A percentile compares a stretch with the other conserved stretches of the same genome.
These are phyloP conservation scores for Chromobotia macracanthus DNA, from an alignment of 2,797 vertebrate genomes.

Conservation along the genomic window DNA sequence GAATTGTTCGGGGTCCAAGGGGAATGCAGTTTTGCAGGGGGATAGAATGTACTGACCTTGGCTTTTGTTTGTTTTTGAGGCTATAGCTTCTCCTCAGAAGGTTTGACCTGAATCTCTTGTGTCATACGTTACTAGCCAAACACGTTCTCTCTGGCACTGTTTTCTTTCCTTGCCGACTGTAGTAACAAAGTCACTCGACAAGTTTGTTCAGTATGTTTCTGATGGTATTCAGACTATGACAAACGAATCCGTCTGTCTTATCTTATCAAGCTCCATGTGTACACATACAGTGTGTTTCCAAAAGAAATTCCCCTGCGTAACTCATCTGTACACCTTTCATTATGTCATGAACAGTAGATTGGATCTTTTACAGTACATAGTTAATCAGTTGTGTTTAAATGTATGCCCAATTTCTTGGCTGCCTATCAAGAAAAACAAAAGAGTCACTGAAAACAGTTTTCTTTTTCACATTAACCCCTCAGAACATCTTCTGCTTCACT, in stretches of 20 bases:
- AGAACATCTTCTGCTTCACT: too few species aligned
- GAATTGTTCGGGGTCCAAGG: not conserved
- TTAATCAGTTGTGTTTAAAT: not conserved
- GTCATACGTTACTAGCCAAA: conserved; percentile 21
- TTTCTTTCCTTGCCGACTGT: not conserved
- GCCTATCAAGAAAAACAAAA: not conserved
- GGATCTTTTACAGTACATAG: not conserved
- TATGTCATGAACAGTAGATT: not conserved
- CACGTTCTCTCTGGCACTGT: conserved; percentile 23
- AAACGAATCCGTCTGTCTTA: not conserved
- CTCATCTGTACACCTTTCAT: not conserved
- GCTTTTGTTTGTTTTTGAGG: not conserved
- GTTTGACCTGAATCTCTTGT: not conserved
- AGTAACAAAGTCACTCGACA: not conserved
- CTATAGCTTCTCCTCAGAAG: not conserved
- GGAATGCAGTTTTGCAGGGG: not conserved
- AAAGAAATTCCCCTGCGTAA: not conserved
- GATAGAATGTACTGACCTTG: not conserved
- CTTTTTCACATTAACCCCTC: too few species aligned
- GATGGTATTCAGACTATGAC: conserved; percentile 35
- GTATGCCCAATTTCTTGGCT: not conserved
- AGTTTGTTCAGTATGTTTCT: conserved; percentile 23
- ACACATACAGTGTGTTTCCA: conserved; percentile 10
- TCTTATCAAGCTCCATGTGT: conserved; percentile 20
- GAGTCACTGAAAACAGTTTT: too few species aligned